Percentiles rank a stretch among this genome's conserved stretches.
These are phyloP conservation scores for Aselliscus stoliczkanus DNA, from an alignment of 2,797 vertebrate species.

Conservation along the genomic window DNA sequence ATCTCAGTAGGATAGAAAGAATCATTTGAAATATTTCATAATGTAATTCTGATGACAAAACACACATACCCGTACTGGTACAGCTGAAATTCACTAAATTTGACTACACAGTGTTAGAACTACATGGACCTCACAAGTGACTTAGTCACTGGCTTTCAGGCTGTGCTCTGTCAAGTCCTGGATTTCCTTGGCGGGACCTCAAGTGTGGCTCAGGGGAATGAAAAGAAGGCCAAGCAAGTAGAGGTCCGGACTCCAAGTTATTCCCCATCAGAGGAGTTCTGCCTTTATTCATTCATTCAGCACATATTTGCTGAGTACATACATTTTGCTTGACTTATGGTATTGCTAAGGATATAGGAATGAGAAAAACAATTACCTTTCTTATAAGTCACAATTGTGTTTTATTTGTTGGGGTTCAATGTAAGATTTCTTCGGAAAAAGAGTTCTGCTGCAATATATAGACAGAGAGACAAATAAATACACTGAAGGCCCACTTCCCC, in stretches of 20 bases:
- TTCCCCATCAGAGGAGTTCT: neutral
- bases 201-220: neutral
- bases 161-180: neutral
- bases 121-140: neutral
- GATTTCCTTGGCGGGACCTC: neutral
- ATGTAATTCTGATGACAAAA: neutral
- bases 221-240: neutral
- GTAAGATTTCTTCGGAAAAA: neutral
- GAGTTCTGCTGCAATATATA: neutral
- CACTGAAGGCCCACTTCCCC: neutral
- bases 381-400: neutral
- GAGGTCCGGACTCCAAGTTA: neutral
- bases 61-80: neutral
- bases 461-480: neutral
- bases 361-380: neutral
- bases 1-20: neutral
- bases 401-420: neutral
- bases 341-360: neutral
- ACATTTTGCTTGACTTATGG: neutral
- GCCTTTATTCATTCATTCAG: neutral
- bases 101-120: neutral
- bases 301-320: neutral
- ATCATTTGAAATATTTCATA: neutral
- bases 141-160: neutral
- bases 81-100: neutral